Base-by-base conservation (phyloP, 2,113 vertebrate species). In the Sinocyclocheilus anophthalmus region DNA sequence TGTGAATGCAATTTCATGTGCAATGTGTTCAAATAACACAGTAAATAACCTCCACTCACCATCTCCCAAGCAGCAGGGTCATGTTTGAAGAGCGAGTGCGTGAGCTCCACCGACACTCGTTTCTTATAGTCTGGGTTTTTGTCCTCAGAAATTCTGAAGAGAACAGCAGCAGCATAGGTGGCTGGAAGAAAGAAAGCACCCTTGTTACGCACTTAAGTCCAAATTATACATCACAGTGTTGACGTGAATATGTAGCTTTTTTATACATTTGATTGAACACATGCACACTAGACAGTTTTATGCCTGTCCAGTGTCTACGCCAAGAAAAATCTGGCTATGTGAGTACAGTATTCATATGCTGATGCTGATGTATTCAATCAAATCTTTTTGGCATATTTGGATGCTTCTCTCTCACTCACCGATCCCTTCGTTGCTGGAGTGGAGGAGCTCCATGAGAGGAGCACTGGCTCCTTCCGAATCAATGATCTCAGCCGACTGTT, bases 81-180 rank as follows among this genome's bases (percentile, higher is more conserved):
- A 0, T 98, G 95, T 90, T 96, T 98, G 94, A 99, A 99, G 88
- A 99, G 96, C 0, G 98, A 97, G 93, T 98, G 98, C 7, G 97
- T 99, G 90, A 99, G 97, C 90, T 99, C 97, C 91, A 99, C 96
- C 0, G 98, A 99, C 73, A 99, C 96, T 0, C 97, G 95, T 86
- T 99, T 99, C 83, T 96, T 96, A 93, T 98, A 98, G 90, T 99
- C 98, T 0, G 96, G 92, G 75, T 95, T 97, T 93, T 99, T 99
- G 89, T 99, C 98, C 94, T 99, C 98, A 0, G 98, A 98, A 93
- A 99, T 97, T 73, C 97, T 96, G 96, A 97, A 99, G 9, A 99
- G 94, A 84, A 99, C 97, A 0, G 98, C 98, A 0, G 98, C 97
- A 0, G 98, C 98, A 0, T 99, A 99, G 33, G 98, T 99, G 83